Evolutionary conservation across 2,888 invertebrate species (phyloP), one percentile per base, ranked within the genome.

Genomic region (Dicycla oo): DNA sequence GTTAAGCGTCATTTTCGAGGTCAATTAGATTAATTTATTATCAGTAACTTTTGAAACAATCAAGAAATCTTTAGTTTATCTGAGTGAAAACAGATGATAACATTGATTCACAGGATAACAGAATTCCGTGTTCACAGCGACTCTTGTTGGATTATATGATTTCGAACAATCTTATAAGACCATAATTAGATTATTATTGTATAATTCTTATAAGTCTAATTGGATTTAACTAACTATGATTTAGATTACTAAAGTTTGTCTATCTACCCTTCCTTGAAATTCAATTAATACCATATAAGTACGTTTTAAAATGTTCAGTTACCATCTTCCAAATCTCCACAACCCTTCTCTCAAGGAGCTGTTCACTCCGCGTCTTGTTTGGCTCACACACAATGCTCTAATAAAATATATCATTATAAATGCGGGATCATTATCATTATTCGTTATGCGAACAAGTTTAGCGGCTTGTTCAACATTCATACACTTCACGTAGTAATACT

Each of bases 391-490:
- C 91, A 89, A 82, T 82, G 81, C 81, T 86, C 88, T 91, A 92
- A 93, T 93, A 90, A 90, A 91, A 91, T 91, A 91, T 89, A 87
- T 87, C 88, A 87, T 87, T 87, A 84, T 89, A 89, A 90, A 89
- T 89, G 86, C 86, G 86, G 87, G 82, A 84, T 90, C 88, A 89
- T 91, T 90, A 91, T 89, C 82, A 66, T 83, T 82, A 77, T 84
- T 81, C 82, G 80, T 84, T 78, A 73, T 61, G 63, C 72, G 75
- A 78, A 77, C 83, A 72, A 63, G 82, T 86, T 84, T 73, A 64
- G 72, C 47, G 65, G 74, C 77, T 73, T 80, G 82, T 82, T 74
- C 73, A 53, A 77, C 78, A 80, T 80, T 82, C 73, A 75, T 80
- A 73, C 51, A 69, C 69, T 76, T 30, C 45, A 47, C 20, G 26